Evolutionary conservation across 1,140 invertebrate genomes (phyloP).

Genomic region (Drosophila obscura): DNA sequence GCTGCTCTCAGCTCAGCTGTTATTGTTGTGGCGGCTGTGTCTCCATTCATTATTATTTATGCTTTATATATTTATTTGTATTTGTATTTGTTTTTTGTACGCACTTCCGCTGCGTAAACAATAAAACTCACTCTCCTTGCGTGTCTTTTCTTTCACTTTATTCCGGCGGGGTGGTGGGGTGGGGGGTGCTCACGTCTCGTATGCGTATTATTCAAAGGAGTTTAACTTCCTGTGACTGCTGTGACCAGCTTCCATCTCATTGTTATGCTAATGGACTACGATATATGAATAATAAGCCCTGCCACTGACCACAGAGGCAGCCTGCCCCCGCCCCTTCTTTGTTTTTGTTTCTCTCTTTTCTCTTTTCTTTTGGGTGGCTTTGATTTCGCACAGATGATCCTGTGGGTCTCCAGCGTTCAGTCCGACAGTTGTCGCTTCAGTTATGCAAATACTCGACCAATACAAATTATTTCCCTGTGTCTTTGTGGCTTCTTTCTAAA

Average conservation of each 20-base stretch:
- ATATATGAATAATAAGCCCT: slow-evolving; percentile 79
- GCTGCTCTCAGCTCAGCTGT: not conserved
- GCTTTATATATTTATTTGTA: slow-evolving; percentile 46
- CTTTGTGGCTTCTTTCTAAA: slow-evolving; percentile 2
- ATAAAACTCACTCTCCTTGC: slow-evolving; percentile 38
- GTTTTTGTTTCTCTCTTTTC: too few relatives aligned
- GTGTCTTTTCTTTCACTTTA: not conserved
- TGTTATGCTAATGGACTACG: slow-evolving; percentile 80
- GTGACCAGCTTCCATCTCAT: slow-evolving; percentile 61
- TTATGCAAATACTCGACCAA: slow-evolving; percentile 60
- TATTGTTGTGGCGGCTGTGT: slow-evolving; percentile 47
- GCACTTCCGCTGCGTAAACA: slow-evolving; percentile 72
- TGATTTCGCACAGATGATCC: slow-evolving; percentile 16
- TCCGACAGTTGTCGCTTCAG: slow-evolving; percentile 47
- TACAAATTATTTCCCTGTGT: slow-evolving; percentile 46
- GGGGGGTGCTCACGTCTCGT: slow-evolving; percentile 53
- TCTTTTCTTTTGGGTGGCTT: not conserved
- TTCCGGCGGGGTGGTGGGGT: not conserved
- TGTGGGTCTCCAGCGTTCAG: slow-evolving; percentile 24
- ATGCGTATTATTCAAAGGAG: slow-evolving; percentile 60
- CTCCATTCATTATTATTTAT: slow-evolving; percentile 82
- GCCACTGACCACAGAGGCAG: slow-evolving; percentile 23
- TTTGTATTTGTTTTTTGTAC: slow-evolving; percentile 81
- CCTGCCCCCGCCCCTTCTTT: not conserved
- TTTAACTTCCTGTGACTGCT: slow-evolving; percentile 60